Conservation (phyloP, 2,888 invertebrate species). For the Oligia strigilis region DNA sequence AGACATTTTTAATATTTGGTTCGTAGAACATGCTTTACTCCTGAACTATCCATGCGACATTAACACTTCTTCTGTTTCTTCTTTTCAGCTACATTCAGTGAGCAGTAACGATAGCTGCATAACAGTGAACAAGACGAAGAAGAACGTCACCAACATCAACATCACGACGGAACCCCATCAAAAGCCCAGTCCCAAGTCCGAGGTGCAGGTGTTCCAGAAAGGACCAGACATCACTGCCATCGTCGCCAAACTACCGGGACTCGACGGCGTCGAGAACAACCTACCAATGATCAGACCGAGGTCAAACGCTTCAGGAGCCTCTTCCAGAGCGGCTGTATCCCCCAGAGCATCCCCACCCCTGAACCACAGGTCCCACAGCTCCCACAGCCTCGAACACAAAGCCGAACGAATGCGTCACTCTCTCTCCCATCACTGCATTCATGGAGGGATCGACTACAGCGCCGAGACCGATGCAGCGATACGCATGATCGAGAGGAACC, state of each 20-base stretch:
- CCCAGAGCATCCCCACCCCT: constrained; percentile 80
- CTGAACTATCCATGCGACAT: neutral
- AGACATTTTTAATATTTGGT: too few relatives aligned
- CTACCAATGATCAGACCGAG: constrained; percentile 89
- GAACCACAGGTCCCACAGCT: constrained; percentile 84
- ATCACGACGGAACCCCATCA: constrained; percentile 91
- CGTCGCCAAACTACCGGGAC: constrained; percentile 91
- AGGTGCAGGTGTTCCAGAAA: constrained; percentile 93
- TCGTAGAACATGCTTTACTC: neutral
- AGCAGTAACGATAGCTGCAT: constrained; percentile 87
- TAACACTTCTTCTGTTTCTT: neutral
- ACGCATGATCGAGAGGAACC: constrained; percentile 91
- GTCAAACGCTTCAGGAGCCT: constrained; percentile 90
- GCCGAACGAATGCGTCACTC: constrained; percentile 85
- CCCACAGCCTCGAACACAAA: constrained; percentile 87
- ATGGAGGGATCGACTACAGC: constrained; percentile 88
- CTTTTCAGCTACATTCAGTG: constrained; percentile 80
- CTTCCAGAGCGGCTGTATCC: constrained; percentile 86
- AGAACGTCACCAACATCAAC: constrained; percentile 93
- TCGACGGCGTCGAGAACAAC: constrained; percentile 85
- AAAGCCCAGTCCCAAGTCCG: constrained; percentile 87
- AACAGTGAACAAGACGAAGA: constrained; percentile 90
- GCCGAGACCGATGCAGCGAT: constrained; percentile 91
- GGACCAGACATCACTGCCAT: constrained; percentile 95
- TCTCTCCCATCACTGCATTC: constrained; percentile 87